These are phyloP conservation scores for Pseudochirops cupreus DNA, from an alignment of 2,797 vertebrate genomes.

Conservation along the genomic window DNA sequence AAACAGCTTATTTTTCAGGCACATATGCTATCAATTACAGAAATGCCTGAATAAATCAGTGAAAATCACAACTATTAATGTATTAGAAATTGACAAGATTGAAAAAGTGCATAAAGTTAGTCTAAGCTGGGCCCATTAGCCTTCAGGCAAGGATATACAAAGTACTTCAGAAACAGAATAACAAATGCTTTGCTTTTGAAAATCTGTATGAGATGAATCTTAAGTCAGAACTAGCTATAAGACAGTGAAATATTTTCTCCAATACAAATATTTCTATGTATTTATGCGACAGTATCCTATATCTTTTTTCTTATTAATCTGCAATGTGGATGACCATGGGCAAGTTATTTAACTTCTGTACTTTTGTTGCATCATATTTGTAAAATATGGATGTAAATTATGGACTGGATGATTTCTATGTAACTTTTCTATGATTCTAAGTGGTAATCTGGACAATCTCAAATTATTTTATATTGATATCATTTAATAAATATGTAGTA, in stretches of 20 bases:
- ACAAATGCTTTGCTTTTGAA: constrained; percentile 2
- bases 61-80: constrained; percentile 53
- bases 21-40: constrained; percentile 46
- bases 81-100: constrained; percentile 22
- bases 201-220: constrained; percentile 38
- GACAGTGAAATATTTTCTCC: constrained; percentile 50
- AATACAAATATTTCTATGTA: constrained; percentile 55
- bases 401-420: not conserved
- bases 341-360: not conserved
- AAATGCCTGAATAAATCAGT: constrained; percentile 59
- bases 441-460: constrained; percentile 45
- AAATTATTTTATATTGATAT: constrained; percentile 26
- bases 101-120: constrained; percentile 36
- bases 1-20: constrained; percentile 56
- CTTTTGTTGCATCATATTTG: not conserved
- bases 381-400: not conserved
- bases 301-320: not conserved
- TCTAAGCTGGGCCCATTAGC: constrained; percentile 22
- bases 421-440: constrained; percentile 38
- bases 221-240: constrained; percentile 47
- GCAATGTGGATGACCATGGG: not conserved
- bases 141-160: constrained; percentile 42
- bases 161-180: constrained; percentile 37
- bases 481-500: constrained; percentile 25
- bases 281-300: not conserved